phyloP scores from a whole-genome alignment of 53 echinoderm and acorn worm species.

The Astropecten irregularis region DNA sequence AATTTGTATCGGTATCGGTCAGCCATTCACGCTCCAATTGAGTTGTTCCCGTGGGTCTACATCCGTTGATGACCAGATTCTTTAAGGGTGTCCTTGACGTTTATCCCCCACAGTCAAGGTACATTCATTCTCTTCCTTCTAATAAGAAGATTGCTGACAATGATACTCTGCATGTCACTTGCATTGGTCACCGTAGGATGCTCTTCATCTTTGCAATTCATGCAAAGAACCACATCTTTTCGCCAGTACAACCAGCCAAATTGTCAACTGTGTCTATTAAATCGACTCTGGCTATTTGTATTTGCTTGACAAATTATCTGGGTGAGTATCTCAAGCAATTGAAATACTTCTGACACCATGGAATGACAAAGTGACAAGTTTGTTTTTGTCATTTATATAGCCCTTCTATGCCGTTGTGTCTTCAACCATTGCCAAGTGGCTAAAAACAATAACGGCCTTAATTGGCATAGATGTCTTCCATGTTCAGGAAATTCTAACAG shows the following conservation, averaged over 20 bases:
- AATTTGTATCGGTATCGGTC: conserved; percentile 17
- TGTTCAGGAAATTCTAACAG: too few relatives aligned
- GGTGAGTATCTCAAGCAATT: conserved; percentile 1
- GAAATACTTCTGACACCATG: background rate
- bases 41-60: too few relatives aligned
- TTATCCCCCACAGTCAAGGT: too few relatives aligned
- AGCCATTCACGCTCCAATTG: conserved; percentile 16
- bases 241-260: background rate
- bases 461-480: too few relatives aligned
- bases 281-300: background rate
- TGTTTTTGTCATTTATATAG: too few relatives aligned
- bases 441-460: too few relatives aligned
- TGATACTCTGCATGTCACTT: conserved; percentile 9
- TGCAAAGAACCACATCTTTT: background rate
- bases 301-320: background rate
- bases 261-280: background rate
- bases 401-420: too few relatives aligned
- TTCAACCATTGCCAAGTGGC: too few relatives aligned
- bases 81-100: conserved; percentile 6
- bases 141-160: background rate
- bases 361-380: background rate
- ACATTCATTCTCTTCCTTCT: background rate
- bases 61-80: too few relatives aligned
- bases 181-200: conserved; percentile 17
- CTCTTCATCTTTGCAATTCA: background rate